Conservation (phyloP, 1,140 invertebrate species). For the Stegodyphus mimosarum region DNA sequence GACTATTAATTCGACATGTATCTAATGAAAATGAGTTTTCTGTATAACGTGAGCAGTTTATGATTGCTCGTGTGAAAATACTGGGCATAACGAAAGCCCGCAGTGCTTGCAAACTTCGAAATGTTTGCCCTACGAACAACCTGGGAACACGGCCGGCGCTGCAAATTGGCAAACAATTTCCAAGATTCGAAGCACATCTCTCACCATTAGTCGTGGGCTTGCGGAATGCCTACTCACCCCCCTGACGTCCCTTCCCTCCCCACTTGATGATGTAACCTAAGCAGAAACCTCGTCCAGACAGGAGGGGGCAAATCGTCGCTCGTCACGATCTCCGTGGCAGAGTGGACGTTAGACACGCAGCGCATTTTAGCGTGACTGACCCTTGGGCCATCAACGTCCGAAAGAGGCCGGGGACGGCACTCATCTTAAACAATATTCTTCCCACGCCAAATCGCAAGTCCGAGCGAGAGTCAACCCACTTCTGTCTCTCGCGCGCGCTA, state of each 20-base stretch:
- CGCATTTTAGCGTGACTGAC: constrained; percentile 48
- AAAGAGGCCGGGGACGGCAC: not conserved
- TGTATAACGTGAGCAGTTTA: no score
- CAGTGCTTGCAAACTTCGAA: not conserved
- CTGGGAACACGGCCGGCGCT: not conserved
- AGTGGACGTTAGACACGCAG: constrained; percentile 35
- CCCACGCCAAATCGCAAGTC: constrained; percentile 9
- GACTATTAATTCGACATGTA: no score
- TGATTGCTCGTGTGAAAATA: no score
- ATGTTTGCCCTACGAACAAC: not conserved
- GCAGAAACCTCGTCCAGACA: constrained; percentile 11
- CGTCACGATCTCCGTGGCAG: constrained; percentile 32
- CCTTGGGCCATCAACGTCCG: constrained; percentile 22
- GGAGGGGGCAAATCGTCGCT: constrained; percentile 32
- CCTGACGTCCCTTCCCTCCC: not conserved
- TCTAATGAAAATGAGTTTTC: no score
- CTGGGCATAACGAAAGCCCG: no score
- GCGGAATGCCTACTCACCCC: not conserved
- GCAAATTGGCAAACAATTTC: constrained; percentile 40
- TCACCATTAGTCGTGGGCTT: constrained; percentile 1
- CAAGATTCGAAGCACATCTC: constrained; percentile 12
- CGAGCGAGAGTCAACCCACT: constrained; percentile 20
- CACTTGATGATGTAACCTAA: constrained; percentile 36
- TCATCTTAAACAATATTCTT: constrained; percentile 48
- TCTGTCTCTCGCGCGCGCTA: not conserved